Evolutionary conservation across 37 sponge, comb jelly and placozoan species (phyloP).

Genomic region (Chondrosia reniformis): DNA sequence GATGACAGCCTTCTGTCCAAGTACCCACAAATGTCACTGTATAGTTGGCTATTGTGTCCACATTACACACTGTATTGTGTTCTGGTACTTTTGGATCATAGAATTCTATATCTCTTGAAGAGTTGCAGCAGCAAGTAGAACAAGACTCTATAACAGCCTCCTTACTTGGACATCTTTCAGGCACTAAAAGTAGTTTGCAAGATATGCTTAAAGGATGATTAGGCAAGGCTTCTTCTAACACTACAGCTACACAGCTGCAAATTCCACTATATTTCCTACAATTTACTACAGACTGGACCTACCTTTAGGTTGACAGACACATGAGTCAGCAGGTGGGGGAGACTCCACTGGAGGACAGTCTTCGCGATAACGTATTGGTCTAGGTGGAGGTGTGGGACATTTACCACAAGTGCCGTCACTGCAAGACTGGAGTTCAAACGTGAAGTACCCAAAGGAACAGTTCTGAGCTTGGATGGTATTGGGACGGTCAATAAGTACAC

Average conservation of each 20-base stretch:
- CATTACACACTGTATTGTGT: background rate
- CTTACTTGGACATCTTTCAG: background rate
- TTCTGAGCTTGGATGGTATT: conserved; percentile 33
- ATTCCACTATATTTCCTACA: too few species aligned
- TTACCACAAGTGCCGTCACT: background rate
- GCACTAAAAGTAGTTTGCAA: background rate
- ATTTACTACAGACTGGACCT: too few species aligned
- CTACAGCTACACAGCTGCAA: too few species aligned
- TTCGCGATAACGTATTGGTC: background rate
- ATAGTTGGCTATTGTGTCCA: background rate
- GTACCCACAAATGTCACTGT: conserved; percentile 34
- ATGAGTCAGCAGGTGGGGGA: conserved; percentile 8
- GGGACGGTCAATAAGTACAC: conserved; percentile 3
- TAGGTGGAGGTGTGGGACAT: background rate
- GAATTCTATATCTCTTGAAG: conserved; percentile 21
- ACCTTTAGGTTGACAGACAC: conserved; percentile 10
- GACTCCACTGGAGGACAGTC: background rate
- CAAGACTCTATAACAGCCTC: background rate
- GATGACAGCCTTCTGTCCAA: conserved; percentile 27
- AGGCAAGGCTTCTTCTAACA: background rate
- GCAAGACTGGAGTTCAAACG: conserved; percentile 4
- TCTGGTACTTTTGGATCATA: conserved; percentile 19
- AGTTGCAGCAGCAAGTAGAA: conserved; percentile 29
- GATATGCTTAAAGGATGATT: too few species aligned
- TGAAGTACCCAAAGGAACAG: conserved; percentile 57